Base-by-base conservation (phyloP, 2,888 invertebrate genomes). In the Linyphia triangularis region DNA sequence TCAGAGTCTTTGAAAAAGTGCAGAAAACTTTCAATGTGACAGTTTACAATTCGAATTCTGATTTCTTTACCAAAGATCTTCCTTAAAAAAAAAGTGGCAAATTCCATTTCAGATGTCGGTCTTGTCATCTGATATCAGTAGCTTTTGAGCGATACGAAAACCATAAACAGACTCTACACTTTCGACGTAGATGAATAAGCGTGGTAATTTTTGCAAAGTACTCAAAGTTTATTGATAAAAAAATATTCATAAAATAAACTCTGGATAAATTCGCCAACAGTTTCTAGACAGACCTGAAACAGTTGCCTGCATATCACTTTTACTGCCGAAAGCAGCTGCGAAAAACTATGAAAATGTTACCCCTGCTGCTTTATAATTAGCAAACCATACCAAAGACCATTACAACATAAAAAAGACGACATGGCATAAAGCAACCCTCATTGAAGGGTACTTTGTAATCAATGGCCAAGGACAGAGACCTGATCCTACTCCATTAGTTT, bases 301-400 rank as follows among this genome's bases (percentile, higher is more conserved):
- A 22, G 40, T 40, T 37, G n/a, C 10, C 28, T 59, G 28, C 30
- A 26, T 30, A 30, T 73, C 26, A 22, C 59, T 73, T 72, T 73
- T 73, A 51, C 33, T 57, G 33, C 73, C 77, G 6, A 26, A 24
- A 26, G 75, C 72, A 73, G 78, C 85, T 79, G 79, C 72, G 85
- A 86, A 73, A 79, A 86, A 65, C 78, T 69, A 72, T 63, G 33
- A 65, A 43, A 63, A 51, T 33, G 6, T 73, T 43, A 65, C 33
- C 63, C 78, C 75, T 75, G 73, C 75, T 51, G 81, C n/a, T 51
- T 61, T 59, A 65, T 81, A 88, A 88, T 88, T 88, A 88, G 81
- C 81, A 51, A 73, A 75, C 61, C 73, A 81, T 88, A 37, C 69
- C 43, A 30, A 30, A 65, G 30, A 28, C 84, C 67, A 77, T 59